A percentile compares a stretch with the other conserved stretches of the same genome.
phyloP scores from a whole-genome alignment of 2,888 invertebrate genomes.

The Xestobium rufovillosum region DNA sequence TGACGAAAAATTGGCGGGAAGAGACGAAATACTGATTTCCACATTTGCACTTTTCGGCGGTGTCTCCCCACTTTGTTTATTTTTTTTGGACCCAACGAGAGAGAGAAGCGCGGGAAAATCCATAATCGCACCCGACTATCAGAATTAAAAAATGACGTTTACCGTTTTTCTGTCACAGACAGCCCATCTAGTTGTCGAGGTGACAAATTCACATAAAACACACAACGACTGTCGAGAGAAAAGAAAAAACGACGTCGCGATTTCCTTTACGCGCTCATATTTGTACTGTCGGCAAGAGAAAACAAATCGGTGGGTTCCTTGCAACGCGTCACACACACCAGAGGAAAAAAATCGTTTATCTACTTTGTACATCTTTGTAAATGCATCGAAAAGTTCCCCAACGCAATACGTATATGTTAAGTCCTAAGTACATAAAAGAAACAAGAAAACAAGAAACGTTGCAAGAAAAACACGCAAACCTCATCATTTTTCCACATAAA shows the following conservation, averaged over 20 bases:
- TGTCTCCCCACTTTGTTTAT: too few species aligned
- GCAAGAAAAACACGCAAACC: slow-evolving; percentile 27
- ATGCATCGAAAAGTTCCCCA: too few species aligned
- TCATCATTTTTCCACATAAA: slow-evolving; percentile 19
- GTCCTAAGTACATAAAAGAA: slow-evolving; percentile 5
- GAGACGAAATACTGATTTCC: too few species aligned
- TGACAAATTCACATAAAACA: slow-evolving; percentile 11
- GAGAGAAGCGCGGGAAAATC: too few species aligned
- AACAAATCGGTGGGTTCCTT: slow-evolving; percentile 30
- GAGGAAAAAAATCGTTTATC: slow-evolving; percentile 6
- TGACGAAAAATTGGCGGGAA: too few species aligned
- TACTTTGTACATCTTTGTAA: too few species aligned
- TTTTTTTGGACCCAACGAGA: slow-evolving; percentile 9
- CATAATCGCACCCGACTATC: too few species aligned
- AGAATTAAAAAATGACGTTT: too few species aligned
- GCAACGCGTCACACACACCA: slow-evolving; percentile 15
- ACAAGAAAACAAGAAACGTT: slow-evolving; percentile 34
- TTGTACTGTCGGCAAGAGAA: slow-evolving; percentile 39
- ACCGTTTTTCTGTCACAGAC: slow-evolving; percentile 5
- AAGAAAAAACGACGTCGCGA: background rate
- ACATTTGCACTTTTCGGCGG: too few species aligned
- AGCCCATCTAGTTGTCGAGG: slow-evolving; percentile 4
- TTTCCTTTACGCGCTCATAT: slow-evolving; percentile 21
- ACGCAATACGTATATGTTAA: too few species aligned
- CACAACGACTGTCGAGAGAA: slow-evolving; percentile 4